phyloP scores from a whole-genome alignment of 2,797 vertebrate genomes.

The Tadarida brasiliensis region DNA sequence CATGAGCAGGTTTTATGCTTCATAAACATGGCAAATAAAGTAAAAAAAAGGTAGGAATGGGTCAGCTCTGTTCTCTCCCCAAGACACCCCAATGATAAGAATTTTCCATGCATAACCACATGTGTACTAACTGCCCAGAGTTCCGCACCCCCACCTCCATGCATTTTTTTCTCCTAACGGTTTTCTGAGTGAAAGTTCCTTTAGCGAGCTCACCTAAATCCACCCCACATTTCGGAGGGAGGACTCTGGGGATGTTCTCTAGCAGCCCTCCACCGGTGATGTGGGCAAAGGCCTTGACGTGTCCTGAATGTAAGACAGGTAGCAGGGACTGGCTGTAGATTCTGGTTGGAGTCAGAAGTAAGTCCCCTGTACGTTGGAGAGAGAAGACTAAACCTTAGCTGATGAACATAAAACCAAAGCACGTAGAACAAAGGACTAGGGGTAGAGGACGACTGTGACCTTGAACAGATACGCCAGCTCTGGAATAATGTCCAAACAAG shows the following conservation, averaged over 20 bases:
- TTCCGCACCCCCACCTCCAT: too few relatives aligned
- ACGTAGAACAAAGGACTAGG: neutral
- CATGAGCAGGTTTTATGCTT: neutral
- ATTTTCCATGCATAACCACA: neutral
- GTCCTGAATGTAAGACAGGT: slow-evolving; percentile 92
- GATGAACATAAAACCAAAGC: neutral
- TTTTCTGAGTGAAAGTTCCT: neutral
- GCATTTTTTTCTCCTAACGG: neutral
- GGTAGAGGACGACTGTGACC: neutral
- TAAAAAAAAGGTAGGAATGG: neutral
- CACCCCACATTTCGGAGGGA: slow-evolving; percentile 91
- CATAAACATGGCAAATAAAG: neutral
- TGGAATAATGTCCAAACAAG: neutral
- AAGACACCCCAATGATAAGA: neutral
- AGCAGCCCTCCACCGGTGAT: slow-evolving; percentile 97
- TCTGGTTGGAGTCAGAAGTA: slow-evolving; percentile 95
- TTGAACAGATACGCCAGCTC: neutral
- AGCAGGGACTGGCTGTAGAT: slow-evolving; percentile 95
- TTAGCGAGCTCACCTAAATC: slow-evolving; percentile 89
- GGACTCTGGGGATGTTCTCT: slow-evolving; percentile 97
- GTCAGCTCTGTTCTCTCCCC: neutral
- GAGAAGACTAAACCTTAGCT: slow-evolving; percentile 31
- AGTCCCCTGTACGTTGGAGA: slow-evolving; percentile 89
- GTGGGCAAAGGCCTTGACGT: slow-evolving; percentile 95
- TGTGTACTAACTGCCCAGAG: neutral